A percentile compares a stretch with the other conserved stretches of the same genome.
Conservation (phyloP, 2,888 invertebrate genomes). For the Panorpa germanica region DNA sequence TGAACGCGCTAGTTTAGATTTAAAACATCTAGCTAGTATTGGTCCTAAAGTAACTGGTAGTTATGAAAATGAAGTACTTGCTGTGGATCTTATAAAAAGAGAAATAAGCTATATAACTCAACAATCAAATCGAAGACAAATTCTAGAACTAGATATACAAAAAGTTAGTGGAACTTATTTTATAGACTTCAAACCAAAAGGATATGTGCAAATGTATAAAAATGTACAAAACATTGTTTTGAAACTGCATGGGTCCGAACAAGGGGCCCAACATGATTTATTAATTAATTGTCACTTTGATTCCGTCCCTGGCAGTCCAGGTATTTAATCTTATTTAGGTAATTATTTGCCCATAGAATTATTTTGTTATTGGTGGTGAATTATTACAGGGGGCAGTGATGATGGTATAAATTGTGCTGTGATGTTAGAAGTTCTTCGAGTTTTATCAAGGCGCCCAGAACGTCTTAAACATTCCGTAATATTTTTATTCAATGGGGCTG, state of each 20-base stretch:
- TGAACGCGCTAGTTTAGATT: slow-evolving; percentile 4
- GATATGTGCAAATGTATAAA: slow-evolving; percentile 16
- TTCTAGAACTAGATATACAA: slow-evolving; percentile 4
- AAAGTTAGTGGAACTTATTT: neutral
- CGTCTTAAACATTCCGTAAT: slow-evolving; percentile 32
- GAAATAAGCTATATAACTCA: neutral
- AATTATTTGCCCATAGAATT: slow-evolving; percentile 14
- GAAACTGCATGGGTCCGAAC: slow-evolving; percentile 24
- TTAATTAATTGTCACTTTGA: slow-evolving; percentile 64
- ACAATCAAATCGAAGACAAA: neutral
- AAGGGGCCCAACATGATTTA: slow-evolving; percentile 24
- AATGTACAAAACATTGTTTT: slow-evolving; percentile 8
- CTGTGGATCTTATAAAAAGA: slow-evolving; percentile 1
- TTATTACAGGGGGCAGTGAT: slow-evolving; percentile 20
- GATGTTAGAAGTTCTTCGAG: slow-evolving; percentile 41
- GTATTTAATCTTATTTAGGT: slow-evolving; percentile 36
- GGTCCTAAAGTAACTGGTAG: slow-evolving; percentile 9
- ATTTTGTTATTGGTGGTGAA: slow-evolving; percentile 17
- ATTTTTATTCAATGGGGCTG: slow-evolving; percentile 49
- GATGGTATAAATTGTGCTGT: slow-evolving; percentile 29
- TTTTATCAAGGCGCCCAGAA: slow-evolving; percentile 22
- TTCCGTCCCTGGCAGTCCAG: slow-evolving; percentile 50
- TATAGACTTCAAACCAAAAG: slow-evolving; percentile 47
- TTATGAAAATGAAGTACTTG: slow-evolving; percentile 2
- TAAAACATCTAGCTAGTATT: slow-evolving; percentile 2